A percentile compares a stretch with the other conserved stretches of the same genome.
Evolutionary conservation across 2,113 vertebrate species (phyloP).

Genomic region (Sula dactylatra): DNA sequence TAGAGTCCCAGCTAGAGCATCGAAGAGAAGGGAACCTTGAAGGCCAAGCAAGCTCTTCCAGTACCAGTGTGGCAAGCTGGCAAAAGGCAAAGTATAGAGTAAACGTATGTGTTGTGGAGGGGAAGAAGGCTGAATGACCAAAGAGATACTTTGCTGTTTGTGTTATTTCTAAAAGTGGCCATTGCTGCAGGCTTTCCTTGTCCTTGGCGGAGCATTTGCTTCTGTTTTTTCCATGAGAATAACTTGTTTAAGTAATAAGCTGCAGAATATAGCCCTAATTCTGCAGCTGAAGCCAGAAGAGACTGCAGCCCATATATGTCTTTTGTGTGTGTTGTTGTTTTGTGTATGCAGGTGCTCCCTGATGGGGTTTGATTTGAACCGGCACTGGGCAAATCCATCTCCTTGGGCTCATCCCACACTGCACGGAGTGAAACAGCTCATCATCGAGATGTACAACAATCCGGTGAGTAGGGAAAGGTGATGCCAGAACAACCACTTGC

Average conservation of each 20-base stretch:
- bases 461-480: constrained; percentile 79
- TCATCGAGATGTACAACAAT: constrained; percentile 93
- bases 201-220: neutral
- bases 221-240: neutral
- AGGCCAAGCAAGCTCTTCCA: neutral
- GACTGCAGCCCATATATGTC: neutral
- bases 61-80: neutral
- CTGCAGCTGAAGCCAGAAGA: neutral
- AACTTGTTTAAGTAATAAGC: neutral
- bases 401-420: constrained; percentile 96
- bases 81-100: neutral
- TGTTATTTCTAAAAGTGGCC: accelerated
- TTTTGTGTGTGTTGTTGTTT: neutral
- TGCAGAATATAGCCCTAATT: neutral
- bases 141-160: neutral
- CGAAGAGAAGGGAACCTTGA: neutral
- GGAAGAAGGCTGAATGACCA: neutral
- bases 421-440: constrained; percentile 93
- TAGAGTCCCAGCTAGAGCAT: neutral
- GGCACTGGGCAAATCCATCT: constrained; percentile 96
- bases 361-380: constrained; percentile 97
- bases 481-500: neutral
- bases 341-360: constrained; percentile 86
- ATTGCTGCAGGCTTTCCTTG: neutral
- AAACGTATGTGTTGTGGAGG: neutral